phyloP scores from a whole-genome alignment of 2,888 invertebrate species.

The Hemithea aestivaria region DNA sequence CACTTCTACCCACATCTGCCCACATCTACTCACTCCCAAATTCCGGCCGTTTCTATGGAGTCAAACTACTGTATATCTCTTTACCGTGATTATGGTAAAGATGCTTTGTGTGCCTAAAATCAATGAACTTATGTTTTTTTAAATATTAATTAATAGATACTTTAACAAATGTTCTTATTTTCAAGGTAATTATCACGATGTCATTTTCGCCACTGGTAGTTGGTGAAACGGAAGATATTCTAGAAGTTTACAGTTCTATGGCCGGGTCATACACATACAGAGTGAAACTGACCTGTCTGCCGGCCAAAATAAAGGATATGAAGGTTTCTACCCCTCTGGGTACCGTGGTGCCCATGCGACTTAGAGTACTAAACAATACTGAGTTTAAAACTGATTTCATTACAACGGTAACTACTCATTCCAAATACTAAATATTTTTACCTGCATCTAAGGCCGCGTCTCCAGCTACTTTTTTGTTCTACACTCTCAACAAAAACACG shows the following conservation, averaged over 20 bases:
- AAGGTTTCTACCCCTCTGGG: conserved; percentile 54
- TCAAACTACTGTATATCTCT: no score
- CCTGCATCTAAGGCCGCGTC: no score
- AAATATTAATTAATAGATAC: no score
- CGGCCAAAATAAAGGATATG: conserved; percentile 59
- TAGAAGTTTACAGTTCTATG: conserved; percentile 53
- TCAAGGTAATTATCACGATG: conserved; percentile 50
- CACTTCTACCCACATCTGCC: no score
- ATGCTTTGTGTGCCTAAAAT: no score
- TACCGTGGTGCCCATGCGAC: conserved; percentile 47
- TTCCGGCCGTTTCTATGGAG: no score
- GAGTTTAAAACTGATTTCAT: conserved; percentile 48
- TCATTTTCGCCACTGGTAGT: conserved; percentile 63
- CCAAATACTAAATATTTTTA: no score
- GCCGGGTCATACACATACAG: conserved; percentile 57
- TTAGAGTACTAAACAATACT: conserved; percentile 60
- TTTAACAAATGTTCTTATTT: conserved; percentile 9
- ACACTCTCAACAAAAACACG: no score
- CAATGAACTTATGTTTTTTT: no score
- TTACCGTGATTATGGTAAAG: no score
- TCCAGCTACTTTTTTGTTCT: no score
- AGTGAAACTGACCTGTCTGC: conserved; percentile 55
- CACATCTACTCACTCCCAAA: no score
- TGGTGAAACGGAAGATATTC: conserved; percentile 48
- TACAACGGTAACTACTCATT: conserved; percentile 39